These are phyloP conservation scores for Donacobius atricapilla DNA, from an alignment of 2,113 vertebrate species.

Conservation along the genomic window DNA sequence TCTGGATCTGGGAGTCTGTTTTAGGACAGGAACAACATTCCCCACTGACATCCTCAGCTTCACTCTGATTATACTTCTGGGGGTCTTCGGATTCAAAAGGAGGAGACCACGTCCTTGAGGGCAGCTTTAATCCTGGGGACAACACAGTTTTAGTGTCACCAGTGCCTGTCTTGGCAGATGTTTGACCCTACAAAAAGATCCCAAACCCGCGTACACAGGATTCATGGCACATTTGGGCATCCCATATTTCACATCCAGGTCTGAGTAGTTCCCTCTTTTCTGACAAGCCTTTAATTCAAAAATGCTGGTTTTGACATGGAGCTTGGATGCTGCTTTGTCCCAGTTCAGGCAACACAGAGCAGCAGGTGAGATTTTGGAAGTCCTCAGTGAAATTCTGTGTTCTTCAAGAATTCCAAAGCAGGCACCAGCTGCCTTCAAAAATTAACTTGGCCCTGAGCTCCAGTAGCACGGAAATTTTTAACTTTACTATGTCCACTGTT, in stretches of 20 bases:
- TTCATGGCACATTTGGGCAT: background rate
- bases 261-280: background rate
- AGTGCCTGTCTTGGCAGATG: background rate
- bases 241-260: background rate
- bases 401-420: background rate
- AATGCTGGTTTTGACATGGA: background rate
- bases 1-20: constrained; percentile 90
- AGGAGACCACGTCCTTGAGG: constrained; percentile 86
- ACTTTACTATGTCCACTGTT: background rate
- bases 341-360: background rate
- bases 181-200: background rate
- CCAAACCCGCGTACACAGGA: background rate
- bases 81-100: constrained; percentile 79
- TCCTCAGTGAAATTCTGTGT: background rate
- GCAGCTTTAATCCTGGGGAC: constrained; percentile 86
- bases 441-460: background rate
- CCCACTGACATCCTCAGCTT: constrained; percentile 70
- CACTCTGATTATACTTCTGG: constrained; percentile 86
- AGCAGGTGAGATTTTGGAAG: background rate
- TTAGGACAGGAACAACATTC: constrained; percentile 92
- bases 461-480: background rate
- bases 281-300: background rate
- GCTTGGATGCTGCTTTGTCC: background rate
- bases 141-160: background rate
- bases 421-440: background rate